A percentile compares a stretch with the other conserved stretches of the same genome.
phyloP scores from a whole-genome alignment of 2,797 vertebrate genomes.

The Eleutherodactylus coqui region DNA sequence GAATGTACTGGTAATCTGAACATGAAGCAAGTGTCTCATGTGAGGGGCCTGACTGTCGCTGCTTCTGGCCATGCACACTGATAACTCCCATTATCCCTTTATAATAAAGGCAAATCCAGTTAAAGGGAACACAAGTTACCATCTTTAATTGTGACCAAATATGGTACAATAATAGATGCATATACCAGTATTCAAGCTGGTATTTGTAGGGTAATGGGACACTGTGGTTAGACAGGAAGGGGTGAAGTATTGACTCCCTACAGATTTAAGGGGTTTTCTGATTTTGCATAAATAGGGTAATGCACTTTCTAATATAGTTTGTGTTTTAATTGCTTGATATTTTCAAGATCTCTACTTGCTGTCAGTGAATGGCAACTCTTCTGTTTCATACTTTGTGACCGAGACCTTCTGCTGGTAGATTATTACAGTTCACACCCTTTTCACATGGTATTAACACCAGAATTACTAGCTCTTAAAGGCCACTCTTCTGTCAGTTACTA shows the following conservation, averaged over 20 bases:
- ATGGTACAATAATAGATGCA: background rate
- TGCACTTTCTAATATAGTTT: background rate
- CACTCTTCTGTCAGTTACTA: too few relatives aligned
- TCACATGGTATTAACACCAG: too few relatives aligned
- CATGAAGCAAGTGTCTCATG: background rate
- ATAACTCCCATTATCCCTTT: constrained; percentile 10
- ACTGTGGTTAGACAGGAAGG: background rate
- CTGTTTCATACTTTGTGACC: background rate
- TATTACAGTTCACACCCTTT: background rate
- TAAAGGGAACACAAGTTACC: background rate
- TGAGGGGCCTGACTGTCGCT: background rate
- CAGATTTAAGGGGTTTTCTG: background rate
- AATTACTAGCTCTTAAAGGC: too few relatives aligned
- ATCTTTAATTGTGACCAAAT: constrained; percentile 4
- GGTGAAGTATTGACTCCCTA: background rate
- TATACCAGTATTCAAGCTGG: background rate
- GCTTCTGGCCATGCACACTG: background rate
- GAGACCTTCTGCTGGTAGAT: background rate
- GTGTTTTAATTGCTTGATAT: background rate
- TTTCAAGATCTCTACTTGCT: background rate
- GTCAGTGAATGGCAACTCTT: background rate
- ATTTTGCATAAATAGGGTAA: background rate
- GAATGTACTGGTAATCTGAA: background rate
- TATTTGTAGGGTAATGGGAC: background rate
- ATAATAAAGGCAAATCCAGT: background rate